These are phyloP conservation scores for Eristalis tenax DNA, from an alignment of 2,888 invertebrate species.

Conservation along the genomic window DNA sequence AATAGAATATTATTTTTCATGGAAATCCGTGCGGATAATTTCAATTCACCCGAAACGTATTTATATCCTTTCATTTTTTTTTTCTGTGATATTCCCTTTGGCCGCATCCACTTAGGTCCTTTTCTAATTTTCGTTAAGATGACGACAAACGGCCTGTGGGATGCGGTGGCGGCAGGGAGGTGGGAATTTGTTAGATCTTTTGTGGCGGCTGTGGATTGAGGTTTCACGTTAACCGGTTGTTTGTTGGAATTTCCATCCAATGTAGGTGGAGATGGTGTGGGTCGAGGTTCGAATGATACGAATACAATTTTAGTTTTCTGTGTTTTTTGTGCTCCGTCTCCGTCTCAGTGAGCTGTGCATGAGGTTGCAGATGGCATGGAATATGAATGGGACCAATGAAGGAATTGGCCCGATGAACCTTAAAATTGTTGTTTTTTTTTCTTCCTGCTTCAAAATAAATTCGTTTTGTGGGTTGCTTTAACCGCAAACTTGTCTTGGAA, in stretches of 20 bases:
- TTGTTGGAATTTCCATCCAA: conserved; percentile 29
- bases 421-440: not conserved
- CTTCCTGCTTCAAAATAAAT: not conserved
- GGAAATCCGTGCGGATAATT: conserved; percentile 70
- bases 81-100: conserved; percentile 20
- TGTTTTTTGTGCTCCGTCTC: not conserved
- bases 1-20: conserved; percentile 70
- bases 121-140: conserved; percentile 63
- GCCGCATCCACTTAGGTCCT: conserved; percentile 55
- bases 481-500: not conserved
- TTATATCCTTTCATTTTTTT: conserved; percentile 39
- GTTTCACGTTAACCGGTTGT: conserved; percentile 32
- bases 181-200: conserved; percentile 50
- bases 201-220: conserved; percentile 25
- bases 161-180: not conserved
- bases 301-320: not conserved
- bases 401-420: not conserved
- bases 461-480: not conserved
- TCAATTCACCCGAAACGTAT: conserved; percentile 58
- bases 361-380: not conserved
- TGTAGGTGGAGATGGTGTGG: not conserved
- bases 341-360: not conserved
- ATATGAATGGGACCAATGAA: not conserved
- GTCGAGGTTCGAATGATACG: not conserved
- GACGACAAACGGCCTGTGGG: conserved; percentile 47